phyloP scores from a whole-genome alignment of 2,797 vertebrate genomes.

The Fratercula arctica region DNA sequence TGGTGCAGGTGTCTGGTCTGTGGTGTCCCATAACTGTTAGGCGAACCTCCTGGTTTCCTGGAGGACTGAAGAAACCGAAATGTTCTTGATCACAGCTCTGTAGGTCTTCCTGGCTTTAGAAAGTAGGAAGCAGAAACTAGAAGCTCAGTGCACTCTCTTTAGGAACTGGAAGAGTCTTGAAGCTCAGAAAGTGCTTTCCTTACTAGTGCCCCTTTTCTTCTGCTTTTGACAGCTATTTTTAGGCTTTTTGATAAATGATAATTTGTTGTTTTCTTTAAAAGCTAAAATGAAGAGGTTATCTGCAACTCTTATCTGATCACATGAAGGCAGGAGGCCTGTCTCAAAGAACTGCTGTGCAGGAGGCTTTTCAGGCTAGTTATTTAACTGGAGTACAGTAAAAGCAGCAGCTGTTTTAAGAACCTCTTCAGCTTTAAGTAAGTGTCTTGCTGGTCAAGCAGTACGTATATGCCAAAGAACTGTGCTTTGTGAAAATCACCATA shows the following conservation, averaged over 20 bases:
- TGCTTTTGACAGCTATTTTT: not conserved
- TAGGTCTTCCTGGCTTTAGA: not conserved
- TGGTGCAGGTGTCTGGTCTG: not conserved
- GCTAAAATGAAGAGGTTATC: not conserved
- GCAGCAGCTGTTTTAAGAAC: not conserved
- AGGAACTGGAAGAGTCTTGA: not conserved
- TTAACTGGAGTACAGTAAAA: not conserved
- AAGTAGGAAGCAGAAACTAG: not conserved
- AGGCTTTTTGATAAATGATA: not conserved
- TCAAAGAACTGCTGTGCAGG: not conserved
- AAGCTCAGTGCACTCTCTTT: not conserved
- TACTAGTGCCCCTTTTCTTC: not conserved
- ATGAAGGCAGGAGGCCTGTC: not conserved
- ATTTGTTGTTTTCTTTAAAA: not conserved
- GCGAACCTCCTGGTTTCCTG: not conserved
- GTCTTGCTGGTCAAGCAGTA: not conserved
- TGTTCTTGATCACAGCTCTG: not conserved
- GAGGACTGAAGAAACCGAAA: not conserved
- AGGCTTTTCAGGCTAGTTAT: not conserved
- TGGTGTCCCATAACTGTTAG: not conserved
- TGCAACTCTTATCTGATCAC: not conserved
- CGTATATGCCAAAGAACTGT: not conserved
- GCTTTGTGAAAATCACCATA: not conserved
- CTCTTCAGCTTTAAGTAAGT: not conserved
- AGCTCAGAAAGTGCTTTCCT: not conserved